Evolutionary conservation across 2,888 invertebrate species (phyloP).

Genomic region (Eristalinus aeneus): DNA sequence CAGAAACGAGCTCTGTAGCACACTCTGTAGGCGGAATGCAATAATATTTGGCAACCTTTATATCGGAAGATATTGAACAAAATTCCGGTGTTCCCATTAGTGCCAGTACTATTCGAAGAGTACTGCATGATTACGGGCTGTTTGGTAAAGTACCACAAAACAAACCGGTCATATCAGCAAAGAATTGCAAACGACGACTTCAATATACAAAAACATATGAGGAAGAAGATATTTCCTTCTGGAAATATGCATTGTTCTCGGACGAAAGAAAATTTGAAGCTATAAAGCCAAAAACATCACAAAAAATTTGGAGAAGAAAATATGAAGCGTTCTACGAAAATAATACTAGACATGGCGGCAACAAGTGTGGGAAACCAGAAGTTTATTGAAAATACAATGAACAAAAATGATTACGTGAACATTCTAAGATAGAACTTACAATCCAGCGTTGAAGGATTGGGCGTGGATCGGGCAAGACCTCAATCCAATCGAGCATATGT

Average conservation of each 20-base stretch:
- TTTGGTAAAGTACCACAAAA: background rate
- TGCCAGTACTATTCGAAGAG: background rate
- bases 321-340: background rate
- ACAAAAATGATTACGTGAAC: slow-evolving; percentile 1
- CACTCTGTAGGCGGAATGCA: no score
- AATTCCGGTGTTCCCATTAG: background rate
- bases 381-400: slow-evolving; percentile 16
- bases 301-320: no score
- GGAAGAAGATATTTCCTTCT: background rate
- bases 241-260: background rate
- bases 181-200: background rate
- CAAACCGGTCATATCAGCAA: background rate
- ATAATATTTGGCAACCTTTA: no score
- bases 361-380: slow-evolving; percentile 3
- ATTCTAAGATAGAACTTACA: slow-evolving; percentile 1
- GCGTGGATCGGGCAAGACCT: no score
- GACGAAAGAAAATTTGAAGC: no score
- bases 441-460: no score
- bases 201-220: background rate
- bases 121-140: background rate
- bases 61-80: background rate
- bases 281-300: no score
- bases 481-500: no score
- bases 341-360: background rate
- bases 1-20: no score